A percentile compares a stretch with the other conserved stretches of the same genome.
These are phyloP conservation scores for Dicentrarchus labrax DNA, from an alignment of 2,113 vertebrate genomes.

Conservation along the genomic window DNA sequence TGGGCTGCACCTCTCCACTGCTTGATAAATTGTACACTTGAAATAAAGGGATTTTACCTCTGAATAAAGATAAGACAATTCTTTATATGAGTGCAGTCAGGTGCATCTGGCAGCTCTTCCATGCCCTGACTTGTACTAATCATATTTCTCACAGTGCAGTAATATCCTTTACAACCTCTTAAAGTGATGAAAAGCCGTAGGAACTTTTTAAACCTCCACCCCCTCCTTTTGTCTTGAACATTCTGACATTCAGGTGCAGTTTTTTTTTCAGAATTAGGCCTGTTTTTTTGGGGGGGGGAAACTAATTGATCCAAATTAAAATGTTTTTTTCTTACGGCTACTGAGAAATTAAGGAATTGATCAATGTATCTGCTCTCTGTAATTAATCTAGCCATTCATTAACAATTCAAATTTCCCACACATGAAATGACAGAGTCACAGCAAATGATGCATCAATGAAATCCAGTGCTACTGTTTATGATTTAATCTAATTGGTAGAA, in stretches of 20 bases:
- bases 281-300: too few relatives aligned
- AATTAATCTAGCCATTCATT: background rate
- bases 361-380: background rate
- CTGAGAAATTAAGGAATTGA: background rate
- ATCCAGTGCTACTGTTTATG: background rate
- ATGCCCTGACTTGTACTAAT: constrained; percentile 7
- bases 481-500: background rate
- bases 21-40: constrained; percentile 54
- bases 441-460: background rate
- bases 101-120: background rate
- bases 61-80: constrained; percentile 44
- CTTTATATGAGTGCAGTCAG: constrained; percentile 24
- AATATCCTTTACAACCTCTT: constrained; percentile 1
- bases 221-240: background rate
- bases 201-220: background rate
- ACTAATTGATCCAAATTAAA: too few relatives aligned
- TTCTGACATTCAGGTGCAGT: background rate
- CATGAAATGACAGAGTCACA: background rate
- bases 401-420: background rate
- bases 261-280: background rate
- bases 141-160: background rate
- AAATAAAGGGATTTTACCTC: constrained; percentile 46
- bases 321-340: too few relatives aligned
- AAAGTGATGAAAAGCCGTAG: constrained; percentile 1
- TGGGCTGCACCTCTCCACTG: constrained; percentile 34